Percentiles rank a stretch among this genome's conserved stretches.
These are phyloP conservation scores for Zosterops pallidus DNA, from an alignment of 2,113 vertebrate species.

Conservation along the genomic window DNA sequence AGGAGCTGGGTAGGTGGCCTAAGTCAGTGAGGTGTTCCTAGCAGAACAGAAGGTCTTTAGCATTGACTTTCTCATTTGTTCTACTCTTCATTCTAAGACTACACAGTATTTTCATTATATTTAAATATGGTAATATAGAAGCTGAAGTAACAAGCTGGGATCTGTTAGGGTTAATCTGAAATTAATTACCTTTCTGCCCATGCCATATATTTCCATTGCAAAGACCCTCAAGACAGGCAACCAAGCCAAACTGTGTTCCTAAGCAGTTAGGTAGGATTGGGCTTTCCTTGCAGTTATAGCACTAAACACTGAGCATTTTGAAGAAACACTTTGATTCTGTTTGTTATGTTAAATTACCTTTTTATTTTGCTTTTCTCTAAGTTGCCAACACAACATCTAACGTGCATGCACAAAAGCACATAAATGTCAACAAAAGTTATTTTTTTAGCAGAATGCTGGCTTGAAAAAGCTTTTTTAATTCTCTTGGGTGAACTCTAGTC, in stretches of 20 bases:
- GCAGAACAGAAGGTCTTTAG: background rate
- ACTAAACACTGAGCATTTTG: background rate
- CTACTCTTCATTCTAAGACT: background rate
- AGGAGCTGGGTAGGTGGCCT: background rate
- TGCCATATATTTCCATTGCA: background rate
- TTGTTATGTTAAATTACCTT: background rate
- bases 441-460: background rate
- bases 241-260: background rate
- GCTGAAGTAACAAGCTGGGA: background rate
- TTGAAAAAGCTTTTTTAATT: background rate
- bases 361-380: background rate
- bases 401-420: rapidly evolving
- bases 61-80: background rate
- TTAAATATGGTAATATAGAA: background rate
- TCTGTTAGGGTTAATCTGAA: background rate
- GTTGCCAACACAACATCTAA: background rate
- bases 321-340: background rate
- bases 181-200: background rate
- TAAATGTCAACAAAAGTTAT: background rate
- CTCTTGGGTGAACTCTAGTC: background rate
- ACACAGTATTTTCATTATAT: background rate
- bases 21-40: background rate
- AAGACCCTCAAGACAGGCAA: background rate
- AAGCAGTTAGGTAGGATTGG: background rate
- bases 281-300: background rate